These are phyloP conservation scores for Salminus brasiliensis DNA, from an alignment of 2,113 vertebrate genomes.

Conservation along the genomic window DNA sequence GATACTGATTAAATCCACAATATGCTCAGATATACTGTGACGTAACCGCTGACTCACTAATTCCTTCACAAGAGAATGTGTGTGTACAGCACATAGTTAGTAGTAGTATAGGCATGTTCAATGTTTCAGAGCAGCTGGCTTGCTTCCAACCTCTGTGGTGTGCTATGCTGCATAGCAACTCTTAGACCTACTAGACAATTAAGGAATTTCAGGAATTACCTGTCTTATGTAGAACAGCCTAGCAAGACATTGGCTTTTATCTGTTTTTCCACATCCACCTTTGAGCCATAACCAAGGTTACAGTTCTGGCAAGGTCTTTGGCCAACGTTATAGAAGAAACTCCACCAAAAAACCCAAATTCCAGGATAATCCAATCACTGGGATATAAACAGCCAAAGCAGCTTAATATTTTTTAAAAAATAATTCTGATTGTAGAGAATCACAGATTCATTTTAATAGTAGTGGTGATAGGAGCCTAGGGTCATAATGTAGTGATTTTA, in stretches of 20 bases:
- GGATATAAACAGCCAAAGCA: too few species aligned
- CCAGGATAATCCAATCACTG: too few species aligned
- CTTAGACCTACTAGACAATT: neutral
- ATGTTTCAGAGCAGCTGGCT: neutral
- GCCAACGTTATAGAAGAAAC: neutral
- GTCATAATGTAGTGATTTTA: too few species aligned
- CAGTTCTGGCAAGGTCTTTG: neutral
- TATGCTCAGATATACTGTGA: too few species aligned
- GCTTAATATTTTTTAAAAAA: too few species aligned
- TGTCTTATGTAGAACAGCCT: neutral
- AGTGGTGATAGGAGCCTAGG: too few species aligned
- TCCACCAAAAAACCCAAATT: too few species aligned
- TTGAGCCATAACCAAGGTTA: conserved; percentile 10
- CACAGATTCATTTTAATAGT: too few species aligned
- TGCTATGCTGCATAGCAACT: neutral
- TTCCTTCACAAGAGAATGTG: neutral
- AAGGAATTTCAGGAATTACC: neutral
- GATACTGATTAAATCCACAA: too few species aligned
- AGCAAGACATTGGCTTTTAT: neutral
- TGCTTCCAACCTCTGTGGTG: neutral
- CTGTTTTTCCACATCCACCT: neutral
- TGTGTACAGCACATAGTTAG: neutral
- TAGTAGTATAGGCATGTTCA: neutral
- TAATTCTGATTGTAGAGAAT: too few species aligned
- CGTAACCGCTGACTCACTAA: too few species aligned